These are phyloP conservation scores for Cossypha caffra DNA, from an alignment of 2,797 vertebrate species.

Conservation along the genomic window DNA sequence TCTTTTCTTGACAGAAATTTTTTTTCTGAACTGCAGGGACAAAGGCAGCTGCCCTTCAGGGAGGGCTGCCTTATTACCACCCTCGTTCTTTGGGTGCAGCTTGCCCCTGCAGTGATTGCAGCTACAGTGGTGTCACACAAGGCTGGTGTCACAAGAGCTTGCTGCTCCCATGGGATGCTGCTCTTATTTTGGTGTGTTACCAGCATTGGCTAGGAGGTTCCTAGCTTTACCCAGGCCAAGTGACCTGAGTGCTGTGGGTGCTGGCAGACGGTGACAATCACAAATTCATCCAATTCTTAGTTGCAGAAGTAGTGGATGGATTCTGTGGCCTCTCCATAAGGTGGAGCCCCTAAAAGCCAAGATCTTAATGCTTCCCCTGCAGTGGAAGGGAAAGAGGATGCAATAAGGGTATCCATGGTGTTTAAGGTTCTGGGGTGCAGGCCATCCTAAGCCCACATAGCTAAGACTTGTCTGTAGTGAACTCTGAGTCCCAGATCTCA, in stretches of 20 bases:
- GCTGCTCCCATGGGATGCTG: neutral
- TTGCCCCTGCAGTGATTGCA: neutral
- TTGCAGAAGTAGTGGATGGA: neutral
- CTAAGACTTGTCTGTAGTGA: neutral
- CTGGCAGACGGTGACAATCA: neutral
- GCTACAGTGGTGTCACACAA: rapidly evolving
- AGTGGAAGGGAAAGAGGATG: neutral
- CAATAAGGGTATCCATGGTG: neutral
- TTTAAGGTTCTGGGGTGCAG: neutral
- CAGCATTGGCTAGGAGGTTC: neutral
- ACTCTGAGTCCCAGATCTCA: neutral
- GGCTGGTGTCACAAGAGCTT: neutral
- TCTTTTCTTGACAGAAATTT: neutral
- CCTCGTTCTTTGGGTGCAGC: neutral
- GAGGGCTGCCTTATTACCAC: neutral
- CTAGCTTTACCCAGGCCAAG: neutral
- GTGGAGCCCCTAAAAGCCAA: neutral
- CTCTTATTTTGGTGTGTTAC: neutral
- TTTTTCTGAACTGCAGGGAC: neutral
- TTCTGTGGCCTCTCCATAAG: neutral
- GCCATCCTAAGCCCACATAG: neutral
- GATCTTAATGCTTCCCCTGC: neutral
- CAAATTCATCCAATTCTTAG: neutral
- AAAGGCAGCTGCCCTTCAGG: neutral
- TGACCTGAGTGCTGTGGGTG: neutral